phyloP scores from a whole-genome alignment of 2,113 vertebrate genomes.

The Percina caprodes region DNA sequence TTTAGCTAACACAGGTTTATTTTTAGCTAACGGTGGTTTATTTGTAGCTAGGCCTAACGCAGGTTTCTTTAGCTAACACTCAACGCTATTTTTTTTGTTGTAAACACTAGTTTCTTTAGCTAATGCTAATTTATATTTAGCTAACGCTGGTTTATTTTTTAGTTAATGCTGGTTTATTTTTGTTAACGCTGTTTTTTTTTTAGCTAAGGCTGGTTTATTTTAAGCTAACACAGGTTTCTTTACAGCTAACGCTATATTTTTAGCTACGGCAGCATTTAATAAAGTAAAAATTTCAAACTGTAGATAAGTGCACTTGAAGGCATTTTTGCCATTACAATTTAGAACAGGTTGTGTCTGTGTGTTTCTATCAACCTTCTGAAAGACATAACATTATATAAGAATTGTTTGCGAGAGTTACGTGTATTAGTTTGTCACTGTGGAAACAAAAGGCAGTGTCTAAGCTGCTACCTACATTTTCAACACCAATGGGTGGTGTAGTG shows the following conservation, averaged over 20 bases:
- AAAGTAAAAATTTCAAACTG: not conserved
- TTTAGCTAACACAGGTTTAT: not conserved
- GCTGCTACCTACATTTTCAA: not conserved
- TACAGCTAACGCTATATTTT: not conserved
- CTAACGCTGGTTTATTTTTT: not conserved
- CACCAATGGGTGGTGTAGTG: not conserved
- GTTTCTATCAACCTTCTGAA: not conserved
- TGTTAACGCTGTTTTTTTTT: no score
- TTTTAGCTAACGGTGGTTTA: not conserved
- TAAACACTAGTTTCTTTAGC: not conserved
- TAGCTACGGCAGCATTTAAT: not conserved
- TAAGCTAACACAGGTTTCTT: not conserved
- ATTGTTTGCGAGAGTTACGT: not conserved
- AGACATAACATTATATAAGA: not conserved
- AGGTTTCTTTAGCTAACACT: not conserved
- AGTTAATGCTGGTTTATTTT: not conserved
- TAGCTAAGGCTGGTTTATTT: not conserved
- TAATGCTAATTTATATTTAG: not conserved
- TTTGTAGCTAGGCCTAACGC: no score
- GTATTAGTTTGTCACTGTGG: not conserved
- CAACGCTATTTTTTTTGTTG: no score
- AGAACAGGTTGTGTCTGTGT: not conserved
- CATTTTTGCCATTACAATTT: not conserved
- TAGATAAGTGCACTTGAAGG: not conserved
- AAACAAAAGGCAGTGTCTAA: conserved; percentile 13